These are phyloP conservation scores for Proctacanthus coquilletti DNA, from an alignment of 1,140 invertebrate genomes.

Conservation along the genomic window DNA sequence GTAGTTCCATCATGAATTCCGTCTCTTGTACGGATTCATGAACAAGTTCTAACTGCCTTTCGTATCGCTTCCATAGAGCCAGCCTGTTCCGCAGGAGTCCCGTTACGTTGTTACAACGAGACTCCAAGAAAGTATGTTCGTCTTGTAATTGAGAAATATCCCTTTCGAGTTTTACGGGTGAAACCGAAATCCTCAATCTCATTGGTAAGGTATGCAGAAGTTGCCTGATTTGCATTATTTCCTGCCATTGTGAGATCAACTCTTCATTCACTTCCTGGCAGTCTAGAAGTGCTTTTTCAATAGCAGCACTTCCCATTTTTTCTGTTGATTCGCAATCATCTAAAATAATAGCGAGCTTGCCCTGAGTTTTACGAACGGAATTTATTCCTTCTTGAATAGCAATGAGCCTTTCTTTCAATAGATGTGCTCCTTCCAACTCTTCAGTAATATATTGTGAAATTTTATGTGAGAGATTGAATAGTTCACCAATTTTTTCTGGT, in stretches of 20 bases:
- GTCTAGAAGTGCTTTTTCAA: constrained; percentile 48
- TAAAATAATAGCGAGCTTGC: constrained; percentile 40
- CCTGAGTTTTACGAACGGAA: constrained; percentile 46
- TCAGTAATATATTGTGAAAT: constrained; percentile 53
- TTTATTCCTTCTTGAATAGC: constrained; percentile 49
- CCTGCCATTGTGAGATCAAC: constrained; percentile 51
- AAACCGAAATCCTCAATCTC: constrained; percentile 51
- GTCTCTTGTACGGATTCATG: constrained; percentile 64
- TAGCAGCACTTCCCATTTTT: constrained; percentile 49
- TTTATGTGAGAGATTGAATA: constrained; percentile 47
- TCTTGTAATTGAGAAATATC: constrained; percentile 60
- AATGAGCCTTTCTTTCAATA: constrained; percentile 52
- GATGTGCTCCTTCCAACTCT: constrained; percentile 52
- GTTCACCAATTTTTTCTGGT: constrained; percentile 53
- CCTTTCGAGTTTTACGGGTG: constrained; percentile 52
- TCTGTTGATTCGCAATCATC: constrained; percentile 55
- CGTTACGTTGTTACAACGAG: constrained; percentile 46
- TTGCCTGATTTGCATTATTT: constrained; percentile 54
- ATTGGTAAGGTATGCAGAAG: constrained; percentile 57
- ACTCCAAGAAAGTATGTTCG: constrained; percentile 49
- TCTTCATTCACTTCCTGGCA: constrained; percentile 49
- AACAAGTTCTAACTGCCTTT: constrained; percentile 56
- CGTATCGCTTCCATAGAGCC: constrained; percentile 55
- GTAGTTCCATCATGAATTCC: constrained; percentile 70
- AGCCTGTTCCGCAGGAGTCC: constrained; percentile 45